Evolutionary conservation across 2,888 invertebrate genomes (phyloP).

Genomic region (Ochropleura leucogaster): DNA sequence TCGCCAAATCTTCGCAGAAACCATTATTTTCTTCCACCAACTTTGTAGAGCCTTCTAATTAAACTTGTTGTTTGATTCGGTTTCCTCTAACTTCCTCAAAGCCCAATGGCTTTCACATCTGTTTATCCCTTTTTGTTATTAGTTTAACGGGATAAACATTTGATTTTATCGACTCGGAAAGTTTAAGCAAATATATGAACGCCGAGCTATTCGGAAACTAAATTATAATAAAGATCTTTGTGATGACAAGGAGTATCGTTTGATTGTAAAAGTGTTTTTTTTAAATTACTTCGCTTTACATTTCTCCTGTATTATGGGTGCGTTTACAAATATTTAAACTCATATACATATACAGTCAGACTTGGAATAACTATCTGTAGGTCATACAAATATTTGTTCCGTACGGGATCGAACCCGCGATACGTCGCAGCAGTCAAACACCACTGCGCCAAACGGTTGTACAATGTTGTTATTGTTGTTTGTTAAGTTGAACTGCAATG

Average conservation of each 20-base stretch:
- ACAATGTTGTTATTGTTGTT: too few species aligned
- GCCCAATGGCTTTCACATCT: conserved; percentile 10
- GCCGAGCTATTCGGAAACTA: background rate
- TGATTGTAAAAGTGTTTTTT: background rate
- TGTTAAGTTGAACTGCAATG: background rate
- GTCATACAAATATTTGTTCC: too few species aligned
- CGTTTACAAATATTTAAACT: too few species aligned
- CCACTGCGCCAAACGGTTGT: too few species aligned
- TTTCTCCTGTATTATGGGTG: too few species aligned
- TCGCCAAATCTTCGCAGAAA: conserved; percentile 29
- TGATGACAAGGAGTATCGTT: background rate
- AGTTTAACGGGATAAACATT: background rate
- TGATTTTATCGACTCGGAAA: background rate
- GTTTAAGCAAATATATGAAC: background rate
- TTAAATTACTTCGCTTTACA: too few species aligned
- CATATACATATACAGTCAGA: too few species aligned
- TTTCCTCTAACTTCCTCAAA: conserved; percentile 15
- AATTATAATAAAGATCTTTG: background rate
- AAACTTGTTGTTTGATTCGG: conserved; percentile 42
- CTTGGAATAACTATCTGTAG: too few species aligned
- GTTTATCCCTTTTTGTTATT: conserved; percentile 18
- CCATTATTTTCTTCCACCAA: conserved; percentile 31
- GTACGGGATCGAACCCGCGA: too few species aligned
- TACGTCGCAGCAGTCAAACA: too few species aligned
- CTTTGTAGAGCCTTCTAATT: conserved; percentile 39